Conservation (phyloP, 1,140 invertebrate species). For the Belonocnema kinseyi region DNA sequence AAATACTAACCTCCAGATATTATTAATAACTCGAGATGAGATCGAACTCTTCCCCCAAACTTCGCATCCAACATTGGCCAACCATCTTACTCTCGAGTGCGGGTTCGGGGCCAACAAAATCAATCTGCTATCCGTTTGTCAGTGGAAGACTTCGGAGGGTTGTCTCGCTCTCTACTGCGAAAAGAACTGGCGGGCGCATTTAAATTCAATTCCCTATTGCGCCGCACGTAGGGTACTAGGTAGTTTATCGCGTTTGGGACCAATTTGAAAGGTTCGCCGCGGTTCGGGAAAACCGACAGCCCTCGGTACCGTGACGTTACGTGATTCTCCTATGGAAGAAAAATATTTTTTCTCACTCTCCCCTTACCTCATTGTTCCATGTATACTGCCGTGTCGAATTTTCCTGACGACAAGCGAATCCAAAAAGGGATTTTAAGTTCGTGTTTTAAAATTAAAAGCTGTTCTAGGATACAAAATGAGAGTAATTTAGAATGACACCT, state of each 20-base stretch:
- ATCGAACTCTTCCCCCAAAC: conserved; percentile 67
- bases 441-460: not conserved
- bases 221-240: conserved; percentile 48
- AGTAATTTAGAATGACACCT: too few relatives aligned
- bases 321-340: conserved; percentile 45
- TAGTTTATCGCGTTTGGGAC: conserved; percentile 68
- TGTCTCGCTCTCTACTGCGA: conserved; percentile 37
- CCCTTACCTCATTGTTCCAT: conserved; percentile 25
- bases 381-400: not conserved
- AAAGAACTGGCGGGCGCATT: conserved; percentile 54
- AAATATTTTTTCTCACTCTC: conserved; percentile 43
- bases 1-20: conserved; percentile 75
- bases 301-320: conserved; percentile 43
- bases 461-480: too few relatives aligned
- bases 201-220: conserved; percentile 69
- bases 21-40: conserved; percentile 75
- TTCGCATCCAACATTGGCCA: conserved; percentile 37
- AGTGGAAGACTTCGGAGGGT: conserved; percentile 45
- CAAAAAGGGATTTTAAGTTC: conserved; percentile 18
- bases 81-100: conserved; percentile 35
- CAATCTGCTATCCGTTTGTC: conserved; percentile 72
- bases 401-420: not conserved
- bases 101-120: conserved; percentile 63
- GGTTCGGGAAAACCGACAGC: conserved; percentile 36
- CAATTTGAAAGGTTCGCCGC: conserved; percentile 59